Conservation (phyloP, 2,888 invertebrate species). For the Ophion slaviceki region DNA sequence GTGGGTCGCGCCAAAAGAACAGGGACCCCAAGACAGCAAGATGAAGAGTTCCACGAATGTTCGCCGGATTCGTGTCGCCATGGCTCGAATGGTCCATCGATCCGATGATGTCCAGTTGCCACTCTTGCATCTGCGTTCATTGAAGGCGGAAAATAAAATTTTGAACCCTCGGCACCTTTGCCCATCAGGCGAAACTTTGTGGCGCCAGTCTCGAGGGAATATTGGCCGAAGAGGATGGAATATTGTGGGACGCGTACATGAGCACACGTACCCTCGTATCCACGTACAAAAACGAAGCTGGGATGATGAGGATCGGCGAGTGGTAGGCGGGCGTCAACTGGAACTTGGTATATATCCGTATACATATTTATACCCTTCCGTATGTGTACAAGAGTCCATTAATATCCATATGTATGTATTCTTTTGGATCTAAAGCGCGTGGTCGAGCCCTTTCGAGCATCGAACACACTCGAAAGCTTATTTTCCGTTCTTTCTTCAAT, state of each 20-base stretch:
- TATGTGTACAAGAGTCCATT: neutral
- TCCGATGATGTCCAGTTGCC: conserved; percentile 47
- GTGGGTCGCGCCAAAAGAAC: neutral
- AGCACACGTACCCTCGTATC: neutral
- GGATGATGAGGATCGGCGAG: conserved; percentile 29
- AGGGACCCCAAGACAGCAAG: neutral
- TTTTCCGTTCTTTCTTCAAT: conserved; percentile 36
- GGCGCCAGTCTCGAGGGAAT: conserved; percentile 38
- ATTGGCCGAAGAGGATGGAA: conserved; percentile 31
- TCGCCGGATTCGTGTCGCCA: neutral
- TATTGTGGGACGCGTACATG: conserved; percentile 8
- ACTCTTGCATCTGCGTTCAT: conserved; percentile 24
- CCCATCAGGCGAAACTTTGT: conserved; percentile 25
- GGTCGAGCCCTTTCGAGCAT: conserved; percentile 42
- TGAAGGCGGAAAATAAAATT: conserved; percentile 25
- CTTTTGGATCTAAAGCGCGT: neutral
- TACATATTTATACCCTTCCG: neutral
- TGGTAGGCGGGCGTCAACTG: conserved; percentile 21
- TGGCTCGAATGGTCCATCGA: conserved; percentile 41
- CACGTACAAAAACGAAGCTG: conserved; percentile 6
- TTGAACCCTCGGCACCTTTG: conserved; percentile 46
- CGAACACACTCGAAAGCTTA: conserved; percentile 60
- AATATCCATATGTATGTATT: neutral
- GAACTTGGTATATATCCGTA: neutral
- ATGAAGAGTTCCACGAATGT: conserved; percentile 10